Evolutionary conservation across 2,797 vertebrate species (phyloP), one percentile per base, ranked within the genome.

Genomic region (Coregonus suidteri): DNA sequence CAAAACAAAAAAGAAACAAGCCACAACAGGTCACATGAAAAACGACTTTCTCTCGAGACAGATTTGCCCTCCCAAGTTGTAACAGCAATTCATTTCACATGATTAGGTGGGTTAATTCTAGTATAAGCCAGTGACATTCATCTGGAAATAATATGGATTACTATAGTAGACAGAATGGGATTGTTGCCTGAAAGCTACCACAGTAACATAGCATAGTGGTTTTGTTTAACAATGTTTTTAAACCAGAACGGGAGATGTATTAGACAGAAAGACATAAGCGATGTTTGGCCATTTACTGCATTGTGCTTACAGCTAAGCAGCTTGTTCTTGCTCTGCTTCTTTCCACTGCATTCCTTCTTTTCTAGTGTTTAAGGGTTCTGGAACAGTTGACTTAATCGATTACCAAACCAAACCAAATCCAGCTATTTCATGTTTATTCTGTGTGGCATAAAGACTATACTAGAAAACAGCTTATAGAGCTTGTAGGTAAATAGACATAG

Each of bases 81-180:
- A 84, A 20, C 69, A 72, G 78, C 80, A 83, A 90, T 92, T 91
- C 31, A 91, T 90, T 90, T 90, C 87, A 91, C 87, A 89, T 90
- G 89, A 91, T 88, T 85, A 81, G 82, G 75, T 30, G 62, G 76
- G 78, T 84, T 91, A 84, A 90, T 82, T 83, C 81, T 53, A 30
- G 47, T 77, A 69, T 88, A 89, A 92, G 87, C 89, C 85, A 0
- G n/a, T 51, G 77, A 82, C 65, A 71, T 75, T 87, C 81, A 82
- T 88, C 83, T 72, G 20, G 77, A 82, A 53, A 84, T 84, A 82
- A 90, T 85, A 79, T 84, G 84, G 86, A 89, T 89, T 85, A 89
- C 74, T 67, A 31, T 70, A 68, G 71, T 69, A 83, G 83, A 83
- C 59, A 78, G 64, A 85, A 86, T 76, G 75, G 87, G 62, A 68